Evolutionary conservation across 1,140 invertebrate species (phyloP).

Genomic region (Caerostris darwini): DNA sequence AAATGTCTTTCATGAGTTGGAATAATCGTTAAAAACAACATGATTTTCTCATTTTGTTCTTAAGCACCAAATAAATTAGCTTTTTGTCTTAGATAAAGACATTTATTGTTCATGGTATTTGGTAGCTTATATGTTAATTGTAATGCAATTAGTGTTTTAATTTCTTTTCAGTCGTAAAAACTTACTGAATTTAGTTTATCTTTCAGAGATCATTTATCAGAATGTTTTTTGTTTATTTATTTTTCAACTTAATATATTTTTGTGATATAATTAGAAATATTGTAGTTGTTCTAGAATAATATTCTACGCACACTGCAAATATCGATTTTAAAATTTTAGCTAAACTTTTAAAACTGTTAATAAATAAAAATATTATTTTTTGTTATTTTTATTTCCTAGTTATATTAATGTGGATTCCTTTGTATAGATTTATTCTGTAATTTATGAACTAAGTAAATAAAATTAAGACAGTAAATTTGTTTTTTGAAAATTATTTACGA

Average conservation of each 20-base stretch:
- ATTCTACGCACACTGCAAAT: slow-evolving; percentile 42
- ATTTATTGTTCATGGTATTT: neutral
- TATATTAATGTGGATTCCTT: neutral
- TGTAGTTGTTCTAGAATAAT: neutral
- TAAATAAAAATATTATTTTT: neutral
- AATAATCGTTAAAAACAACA: slow-evolving; percentile 48
- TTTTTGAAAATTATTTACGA: too few relatives aligned
- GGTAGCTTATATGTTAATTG: neutral
- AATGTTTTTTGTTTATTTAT: too few relatives aligned
- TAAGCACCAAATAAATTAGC: neutral
- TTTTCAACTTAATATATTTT: too few relatives aligned
- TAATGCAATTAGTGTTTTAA: neutral
- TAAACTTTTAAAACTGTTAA: slow-evolving; percentile 17
- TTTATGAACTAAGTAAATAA: neutral
- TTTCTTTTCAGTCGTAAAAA: neutral
- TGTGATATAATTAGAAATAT: too few relatives aligned
- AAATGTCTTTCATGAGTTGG: slow-evolving; percentile 69
- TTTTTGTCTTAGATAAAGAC: neutral
- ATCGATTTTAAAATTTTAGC: slow-evolving; percentile 31
- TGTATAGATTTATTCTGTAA: slow-evolving; percentile 21
- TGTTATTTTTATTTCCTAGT: neutral
- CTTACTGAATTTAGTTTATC: too few relatives aligned
- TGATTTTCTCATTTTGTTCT: neutral
- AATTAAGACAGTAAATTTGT: neutral
- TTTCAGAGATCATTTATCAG: too few relatives aligned